Evolutionary conservation across 2,113 vertebrate genomes (phyloP), one percentile per base, ranked within the genome.

Genomic region (Poecile atricapillus): DNA sequence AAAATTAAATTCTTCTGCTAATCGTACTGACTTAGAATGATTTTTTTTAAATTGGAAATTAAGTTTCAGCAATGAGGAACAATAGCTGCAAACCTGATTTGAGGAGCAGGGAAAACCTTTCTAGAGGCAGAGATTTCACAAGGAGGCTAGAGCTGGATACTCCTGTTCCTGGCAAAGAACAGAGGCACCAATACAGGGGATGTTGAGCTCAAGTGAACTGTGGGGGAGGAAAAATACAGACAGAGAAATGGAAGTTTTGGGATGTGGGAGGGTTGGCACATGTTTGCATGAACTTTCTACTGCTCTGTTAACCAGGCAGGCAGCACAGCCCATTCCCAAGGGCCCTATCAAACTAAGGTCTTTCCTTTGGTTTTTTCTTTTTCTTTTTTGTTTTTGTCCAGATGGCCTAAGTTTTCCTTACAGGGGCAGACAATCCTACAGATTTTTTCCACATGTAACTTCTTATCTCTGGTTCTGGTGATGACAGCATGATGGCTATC

Each of bases 201-300:
- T 77, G 71, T 28, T 87, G 39, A 87, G 62, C 74, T 79, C 28
- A 50, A 92, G 44, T 24, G 59, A 84, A 77, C 69, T 52, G 62
- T 39, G 75, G 49, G 25, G 81, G 69, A 95, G 91, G 88, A 95
- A 94, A 95, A 90, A 90, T 63, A 91, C 7, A 95, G 77, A 53
- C 0, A 0, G 60, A 93, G 90, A 79, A 59, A 87, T 84, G 76
- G 87, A 94, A 90, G 76, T 52, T 94, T 75, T 75, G 67, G 64
- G 83, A 86, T 1, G 83, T 90, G 84, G 90, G 79, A 95, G 79
- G 83, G 22, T 28, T 96, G 92, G 93, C 88, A 92, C 39, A 44
- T 0, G 6, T 58, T 83, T 84, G 59, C 44, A 82, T 90, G 58
- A 89, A 94, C 39, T 90, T 69, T 92, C 68, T 93, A 24, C 53